A percentile compares a stretch with the other conserved stretches of the same genome.
Conservation (phyloP, 2,888 invertebrate genomes). For the Ceraclea dissimilis region DNA sequence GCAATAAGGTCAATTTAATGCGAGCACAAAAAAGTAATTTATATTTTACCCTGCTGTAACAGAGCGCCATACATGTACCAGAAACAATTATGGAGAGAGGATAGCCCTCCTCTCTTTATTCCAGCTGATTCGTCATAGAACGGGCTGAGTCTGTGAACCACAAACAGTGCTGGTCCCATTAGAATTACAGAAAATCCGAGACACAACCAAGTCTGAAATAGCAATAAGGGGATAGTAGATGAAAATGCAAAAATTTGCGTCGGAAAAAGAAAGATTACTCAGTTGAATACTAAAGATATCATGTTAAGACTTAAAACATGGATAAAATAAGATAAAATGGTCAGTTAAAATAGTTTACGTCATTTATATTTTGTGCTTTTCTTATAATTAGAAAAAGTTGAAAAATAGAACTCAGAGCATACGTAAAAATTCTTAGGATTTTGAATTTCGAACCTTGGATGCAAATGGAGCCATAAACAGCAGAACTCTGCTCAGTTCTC, state of each 20-base stretch:
- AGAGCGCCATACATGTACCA: constrained; percentile 90
- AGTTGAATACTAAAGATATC: too few relatives aligned
- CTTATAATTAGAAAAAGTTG: too few relatives aligned
- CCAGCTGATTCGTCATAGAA: constrained; percentile 56
- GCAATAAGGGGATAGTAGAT: too few relatives aligned
- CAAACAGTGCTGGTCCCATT: constrained; percentile 70
- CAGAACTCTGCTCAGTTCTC: constrained; percentile 72
- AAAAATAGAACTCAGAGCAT: too few relatives aligned
- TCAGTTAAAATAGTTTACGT: too few relatives aligned
- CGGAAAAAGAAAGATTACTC: neutral
- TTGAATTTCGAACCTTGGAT: constrained; percentile 22
- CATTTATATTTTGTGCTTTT: too few relatives aligned
- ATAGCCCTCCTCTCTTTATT: constrained; percentile 48
- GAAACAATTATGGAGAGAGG: constrained; percentile 63
- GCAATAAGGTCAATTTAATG: too few relatives aligned
- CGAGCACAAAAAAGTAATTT: neutral
- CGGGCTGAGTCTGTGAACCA: constrained; percentile 66
- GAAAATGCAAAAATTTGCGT: too few relatives aligned
- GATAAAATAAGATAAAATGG: too few relatives aligned
- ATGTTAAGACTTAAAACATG: too few relatives aligned
- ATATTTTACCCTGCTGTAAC: constrained; percentile 71
- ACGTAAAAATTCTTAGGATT: too few relatives aligned
- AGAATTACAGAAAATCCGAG: constrained; percentile 63
- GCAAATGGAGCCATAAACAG: constrained; percentile 80
- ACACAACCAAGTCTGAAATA: constrained; percentile 71